Evolutionary conservation across 1,140 invertebrate genomes (phyloP).

Genomic region (Copidosoma floridanum): DNA sequence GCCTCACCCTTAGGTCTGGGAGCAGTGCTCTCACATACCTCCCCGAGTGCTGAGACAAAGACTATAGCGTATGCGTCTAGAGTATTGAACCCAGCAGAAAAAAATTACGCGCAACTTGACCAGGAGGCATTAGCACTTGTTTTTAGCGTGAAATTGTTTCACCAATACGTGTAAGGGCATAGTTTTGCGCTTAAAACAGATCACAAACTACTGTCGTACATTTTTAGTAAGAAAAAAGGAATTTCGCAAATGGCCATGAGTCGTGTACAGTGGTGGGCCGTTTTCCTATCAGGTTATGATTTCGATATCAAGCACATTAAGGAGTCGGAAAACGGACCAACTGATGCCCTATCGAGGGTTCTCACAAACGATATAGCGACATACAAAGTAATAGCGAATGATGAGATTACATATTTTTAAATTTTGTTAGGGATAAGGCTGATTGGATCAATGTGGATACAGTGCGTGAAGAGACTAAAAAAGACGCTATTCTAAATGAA

Average conservation of each 20-base stretch:
- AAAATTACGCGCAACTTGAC: neutral
- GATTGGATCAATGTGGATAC: neutral
- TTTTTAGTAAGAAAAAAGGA: neutral
- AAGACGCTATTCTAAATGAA: neutral
- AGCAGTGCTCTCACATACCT: too few species aligned
- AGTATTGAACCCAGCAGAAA: neutral
- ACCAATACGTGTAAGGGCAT: slow-evolving; percentile 6
- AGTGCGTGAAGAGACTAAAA: neutral
- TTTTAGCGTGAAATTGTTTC: neutral
- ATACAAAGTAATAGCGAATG: neutral
- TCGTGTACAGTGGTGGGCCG: too few species aligned
- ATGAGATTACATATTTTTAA: neutral
- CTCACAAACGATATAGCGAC: too few species aligned
- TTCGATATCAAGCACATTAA: slow-evolving; percentile 4
- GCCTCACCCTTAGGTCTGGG: too few species aligned
- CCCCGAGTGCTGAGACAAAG: too few species aligned
- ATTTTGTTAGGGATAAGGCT: neutral
- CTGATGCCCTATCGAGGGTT: too few species aligned
- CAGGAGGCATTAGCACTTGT: neutral
- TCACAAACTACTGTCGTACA: neutral
- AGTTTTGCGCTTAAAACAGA: neutral
- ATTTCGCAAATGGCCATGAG: too few species aligned
- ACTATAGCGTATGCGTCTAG: neutral
- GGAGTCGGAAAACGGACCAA: neutral
- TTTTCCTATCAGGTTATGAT: too few species aligned